A percentile compares a stretch with the other conserved stretches of the same genome.
These are phyloP conservation scores for Erinaceus europaeus DNA, from an alignment of 2,113 vertebrate species.

Conservation along the genomic window DNA sequence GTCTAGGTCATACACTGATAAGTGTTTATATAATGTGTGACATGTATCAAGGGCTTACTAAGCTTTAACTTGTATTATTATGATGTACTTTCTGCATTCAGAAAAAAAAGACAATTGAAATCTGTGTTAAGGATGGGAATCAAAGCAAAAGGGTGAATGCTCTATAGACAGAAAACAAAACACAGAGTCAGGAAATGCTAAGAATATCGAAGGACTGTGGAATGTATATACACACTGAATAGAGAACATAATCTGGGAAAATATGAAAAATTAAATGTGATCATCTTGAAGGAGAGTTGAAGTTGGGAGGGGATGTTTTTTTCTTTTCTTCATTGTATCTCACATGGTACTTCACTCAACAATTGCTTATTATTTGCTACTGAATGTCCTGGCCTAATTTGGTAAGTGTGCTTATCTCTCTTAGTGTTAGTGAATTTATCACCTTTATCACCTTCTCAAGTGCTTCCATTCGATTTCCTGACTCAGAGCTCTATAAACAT, in stretches of 20 bases:
- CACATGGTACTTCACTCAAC: rapidly evolving
- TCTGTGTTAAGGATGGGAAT: not conserved
- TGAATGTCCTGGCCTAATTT: not conserved
- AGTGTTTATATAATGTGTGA: rapidly evolving
- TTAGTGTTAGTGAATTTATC: not conserved
- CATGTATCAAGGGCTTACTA: too few relatives aligned
- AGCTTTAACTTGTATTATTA: not conserved
- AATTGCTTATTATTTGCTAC: not conserved
- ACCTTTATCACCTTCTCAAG: not conserved
- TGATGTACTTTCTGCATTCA: not conserved
- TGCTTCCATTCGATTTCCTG: not conserved
- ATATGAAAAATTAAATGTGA: not conserved
- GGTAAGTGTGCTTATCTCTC: not conserved
- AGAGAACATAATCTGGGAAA: not conserved
- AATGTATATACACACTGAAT: not conserved
- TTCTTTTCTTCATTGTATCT: rapidly evolving
- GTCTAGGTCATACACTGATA: not conserved
- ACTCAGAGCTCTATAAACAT: not conserved
- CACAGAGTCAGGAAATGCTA: not conserved
- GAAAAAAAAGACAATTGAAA: not conserved
- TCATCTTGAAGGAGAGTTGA: not conserved
- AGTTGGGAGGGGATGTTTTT: too few relatives aligned
- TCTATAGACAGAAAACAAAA: not conserved
- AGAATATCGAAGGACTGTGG: not conserved
- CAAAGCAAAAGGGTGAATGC: not conserved